Evolutionary conservation across 2,888 invertebrate genomes (phyloP).

Genomic region (Ichneumoninae sp.): DNA sequence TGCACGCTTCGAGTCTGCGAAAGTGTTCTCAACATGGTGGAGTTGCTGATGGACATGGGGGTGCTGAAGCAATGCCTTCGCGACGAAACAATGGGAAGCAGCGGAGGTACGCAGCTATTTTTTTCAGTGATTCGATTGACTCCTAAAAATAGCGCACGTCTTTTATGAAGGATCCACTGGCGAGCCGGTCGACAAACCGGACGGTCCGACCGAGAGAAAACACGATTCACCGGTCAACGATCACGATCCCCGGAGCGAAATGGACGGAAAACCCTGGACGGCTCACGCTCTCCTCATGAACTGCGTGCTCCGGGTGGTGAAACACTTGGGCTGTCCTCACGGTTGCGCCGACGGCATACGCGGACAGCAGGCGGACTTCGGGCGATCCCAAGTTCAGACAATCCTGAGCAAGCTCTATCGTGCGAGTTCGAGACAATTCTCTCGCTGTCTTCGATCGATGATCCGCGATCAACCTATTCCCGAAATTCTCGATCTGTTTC

Average conservation of each 20-base stretch:
- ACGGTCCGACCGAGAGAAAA: conserved; percentile 70
- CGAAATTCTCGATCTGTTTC: conserved; percentile 96
- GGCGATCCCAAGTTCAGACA: conserved; percentile 94
- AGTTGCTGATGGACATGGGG: conserved; percentile 95
- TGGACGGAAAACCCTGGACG: conserved; percentile 78
- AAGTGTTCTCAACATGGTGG: conserved; percentile 95
- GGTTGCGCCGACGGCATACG: conserved; percentile 93
- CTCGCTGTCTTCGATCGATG: conserved; percentile 89
- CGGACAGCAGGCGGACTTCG: conserved; percentile 95
- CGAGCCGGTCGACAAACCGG: conserved; percentile 71
- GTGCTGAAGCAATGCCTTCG: conserved; percentile 88
- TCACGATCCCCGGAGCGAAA: conserved; percentile 71
- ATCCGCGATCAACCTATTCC: conserved; percentile 91
- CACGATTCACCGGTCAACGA: conserved; percentile 75
- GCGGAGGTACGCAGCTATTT: conserved; percentile 83
- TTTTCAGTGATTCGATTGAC: neutral
- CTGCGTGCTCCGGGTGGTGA: conserved; percentile 89
- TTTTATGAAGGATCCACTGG: conserved; percentile 69
- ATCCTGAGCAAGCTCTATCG: conserved; percentile 91
- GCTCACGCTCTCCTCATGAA: conserved; percentile 91
- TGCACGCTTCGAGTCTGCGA: conserved; percentile 96
- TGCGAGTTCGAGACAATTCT: conserved; percentile 88
- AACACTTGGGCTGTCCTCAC: conserved; percentile 97
- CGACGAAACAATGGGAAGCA: conserved; percentile 85
- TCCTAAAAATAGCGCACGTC: neutral